Base-by-base conservation (phyloP, 30 jellyfish, hydroid and myxozoan species). In the Hydra vulgaris region DNA sequence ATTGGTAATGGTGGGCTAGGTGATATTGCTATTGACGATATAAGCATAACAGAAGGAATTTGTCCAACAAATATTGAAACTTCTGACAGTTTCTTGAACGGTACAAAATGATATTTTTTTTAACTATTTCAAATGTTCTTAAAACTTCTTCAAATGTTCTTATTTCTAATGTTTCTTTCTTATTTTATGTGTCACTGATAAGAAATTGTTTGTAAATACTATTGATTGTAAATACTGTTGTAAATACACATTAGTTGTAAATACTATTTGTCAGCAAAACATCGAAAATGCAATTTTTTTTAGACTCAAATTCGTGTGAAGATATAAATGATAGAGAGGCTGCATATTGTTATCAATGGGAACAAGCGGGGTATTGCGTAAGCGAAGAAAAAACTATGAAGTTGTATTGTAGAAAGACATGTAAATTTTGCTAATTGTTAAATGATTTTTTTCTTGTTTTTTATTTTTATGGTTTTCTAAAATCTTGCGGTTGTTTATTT, bases 21-120 rank as follows among this genome's bases (percentile, higher is more conserved):
- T 7, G 96, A 89, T 70, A 84, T 89, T 53, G 95, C 96, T n/a
- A 61, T 89, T 17, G 96, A 89, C 74, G 96, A 89, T 83, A 72
- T 89, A 84, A 82, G 90, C 56, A 80, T 83, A 68, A 16, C 19
- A 15, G 80, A 79, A 61, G 95, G 95, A 25, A 18, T 27, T 21
- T 84, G 95, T 73, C 52, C 24, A 15, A 21, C 73, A 40, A 40
- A 40, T 12, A 12, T 40, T 40, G 61, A 40, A 3, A 12, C 61
- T 3, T 12, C 61, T 40, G 5, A 40, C 61, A 40, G 12, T 12
- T 12, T 12, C 61, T 3, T 12, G 5, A 12, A 40, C 12, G 61
- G 61, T 40, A 40, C 8, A 5, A 3, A 3, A 40, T 40, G 5
- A 3, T 40, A 3, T 40, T 3, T 3, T 40, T 40, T 40, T 12